Evolutionary conservation across 2,797 vertebrate genomes (phyloP), one percentile per base, ranked within the genome.

Genomic region (Acanthurus leucopareius): DNA sequence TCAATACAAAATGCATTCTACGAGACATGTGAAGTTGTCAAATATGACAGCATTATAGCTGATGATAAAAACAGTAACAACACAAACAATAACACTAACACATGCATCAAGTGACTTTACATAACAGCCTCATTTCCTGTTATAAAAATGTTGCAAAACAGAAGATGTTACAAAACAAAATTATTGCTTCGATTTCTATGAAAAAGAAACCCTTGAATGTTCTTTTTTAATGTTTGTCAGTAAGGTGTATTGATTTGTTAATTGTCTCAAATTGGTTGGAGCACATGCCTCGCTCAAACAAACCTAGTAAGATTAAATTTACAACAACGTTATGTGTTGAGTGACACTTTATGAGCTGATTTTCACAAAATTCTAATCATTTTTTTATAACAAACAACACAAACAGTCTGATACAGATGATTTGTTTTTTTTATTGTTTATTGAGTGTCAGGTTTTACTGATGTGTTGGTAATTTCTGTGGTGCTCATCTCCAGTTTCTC

Each of bases 361-460:
- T 22, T 17, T 17, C 11, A 63, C 4, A 1, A 38, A 42, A 56
- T 28, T 9, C 44, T 3, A 44, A 17, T 40, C 0, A 42, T 1
- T 44, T 10, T 45, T 53, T 17, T 14, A 73, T 45, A 44, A 74
- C 6, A 22, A 79, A 59, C 22, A 54, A 44, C n/a, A 66, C 20
- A 67, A 32, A 52, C 45, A 83, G 49, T 28, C 1, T 64, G 42
- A 70, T 8, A n/a, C 3, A 35, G 25, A 3, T 57, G 9, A 65
- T 58, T 45, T 51, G 2, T 25, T 9, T 25, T 77, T 77, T 88
- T 89, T 85, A 84, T 84, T 84, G 32, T 73, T 52, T 32, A 52
- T 49, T 22, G 32, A 10, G 7, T 22, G 40, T 40, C 20, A 28
- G 49, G 25, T 44, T 62, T 17, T 61, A 14, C 40, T 10, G 53